phyloP scores from a whole-genome alignment of 2,888 invertebrate genomes.

The Phania funesta region DNA sequence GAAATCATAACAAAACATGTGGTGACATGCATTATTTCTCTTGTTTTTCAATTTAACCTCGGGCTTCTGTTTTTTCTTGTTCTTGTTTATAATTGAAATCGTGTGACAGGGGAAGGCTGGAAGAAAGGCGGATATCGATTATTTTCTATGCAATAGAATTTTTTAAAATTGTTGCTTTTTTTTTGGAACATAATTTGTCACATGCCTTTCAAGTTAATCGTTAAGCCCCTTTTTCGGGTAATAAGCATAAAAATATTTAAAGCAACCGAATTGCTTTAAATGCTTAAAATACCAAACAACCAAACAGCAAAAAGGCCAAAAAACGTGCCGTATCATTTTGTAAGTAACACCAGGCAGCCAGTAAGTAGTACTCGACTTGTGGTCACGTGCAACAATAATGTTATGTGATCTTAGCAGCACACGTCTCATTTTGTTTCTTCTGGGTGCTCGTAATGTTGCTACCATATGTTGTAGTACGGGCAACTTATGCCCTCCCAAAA shows the following conservation, averaged over 20 bases:
- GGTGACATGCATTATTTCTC: slow-evolving; percentile 50
- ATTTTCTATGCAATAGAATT: slow-evolving; percentile 6
- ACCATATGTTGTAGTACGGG: slow-evolving; percentile 21
- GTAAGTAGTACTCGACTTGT: slow-evolving; percentile 51
- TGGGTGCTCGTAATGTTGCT: slow-evolving; percentile 25
- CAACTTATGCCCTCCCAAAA: slow-evolving; percentile 60
- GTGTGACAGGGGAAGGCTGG: not conserved
- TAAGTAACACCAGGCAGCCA: slow-evolving; percentile 65
- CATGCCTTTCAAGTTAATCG: slow-evolving; percentile 66
- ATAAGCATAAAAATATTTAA: slow-evolving; percentile 57
- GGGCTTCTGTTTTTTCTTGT: slow-evolving; percentile 4
- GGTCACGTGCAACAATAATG: slow-evolving; percentile 69
- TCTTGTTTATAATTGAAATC: slow-evolving; percentile 44
- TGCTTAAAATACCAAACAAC: not conserved
- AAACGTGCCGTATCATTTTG: slow-evolving; percentile 70
- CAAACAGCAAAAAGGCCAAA: slow-evolving; percentile 8
- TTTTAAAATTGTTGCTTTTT: slow-evolving; percentile 7
- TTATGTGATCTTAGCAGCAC: slow-evolving; percentile 65
- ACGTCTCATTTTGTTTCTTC: slow-evolving; percentile 47
- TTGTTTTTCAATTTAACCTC: slow-evolving; percentile 42
- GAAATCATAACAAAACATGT: slow-evolving; percentile 49
- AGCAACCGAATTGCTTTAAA: slow-evolving; percentile 36
- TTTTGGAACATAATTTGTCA: slow-evolving; percentile 66
- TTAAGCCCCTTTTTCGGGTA: slow-evolving; percentile 57
- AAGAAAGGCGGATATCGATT: slow-evolving; percentile 26